phyloP scores from a whole-genome alignment of 2,888 invertebrate species.

The Aspidapion aeneum region DNA sequence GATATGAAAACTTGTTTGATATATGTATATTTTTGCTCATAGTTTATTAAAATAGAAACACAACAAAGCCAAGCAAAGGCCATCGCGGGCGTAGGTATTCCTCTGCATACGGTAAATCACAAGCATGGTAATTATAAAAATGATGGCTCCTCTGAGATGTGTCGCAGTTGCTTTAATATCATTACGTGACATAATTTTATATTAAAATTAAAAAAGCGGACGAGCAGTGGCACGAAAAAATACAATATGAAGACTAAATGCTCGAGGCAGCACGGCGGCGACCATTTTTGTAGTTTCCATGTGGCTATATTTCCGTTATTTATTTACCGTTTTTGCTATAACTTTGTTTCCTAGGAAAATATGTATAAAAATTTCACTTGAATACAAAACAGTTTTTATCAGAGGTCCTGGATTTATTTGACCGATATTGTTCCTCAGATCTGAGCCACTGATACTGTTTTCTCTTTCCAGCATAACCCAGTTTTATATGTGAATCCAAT shows the following conservation, averaged over 20 bases:
- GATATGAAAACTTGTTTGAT: too few relatives aligned
- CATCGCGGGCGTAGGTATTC: too few relatives aligned
- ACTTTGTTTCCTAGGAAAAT: not conserved
- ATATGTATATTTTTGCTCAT: too few relatives aligned
- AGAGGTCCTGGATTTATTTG: too few relatives aligned
- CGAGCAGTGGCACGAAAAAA: not conserved
- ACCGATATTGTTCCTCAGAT: too few relatives aligned
- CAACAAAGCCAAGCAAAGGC: not conserved
- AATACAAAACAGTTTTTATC: too few relatives aligned
- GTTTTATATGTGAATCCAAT: too few relatives aligned
- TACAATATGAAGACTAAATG: not conserved
- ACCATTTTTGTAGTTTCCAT: not conserved
- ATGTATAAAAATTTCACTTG: too few relatives aligned
- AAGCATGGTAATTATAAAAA: conserved; percentile 41
- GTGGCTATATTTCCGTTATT: not conserved
- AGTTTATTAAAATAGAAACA: not conserved
- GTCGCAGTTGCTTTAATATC: conserved; percentile 41
- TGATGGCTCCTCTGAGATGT: conserved; percentile 45
- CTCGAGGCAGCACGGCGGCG: not conserved
- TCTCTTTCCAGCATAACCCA: too few relatives aligned
- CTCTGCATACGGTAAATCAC: conserved; percentile 37
- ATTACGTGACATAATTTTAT: conserved; percentile 47
- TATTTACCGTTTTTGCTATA: not conserved
- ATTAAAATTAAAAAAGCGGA: conserved; percentile 45
- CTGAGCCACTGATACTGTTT: too few relatives aligned